These are phyloP conservation scores for Zygaena filipendulae DNA, from an alignment of 2,888 invertebrate species.

Conservation along the genomic window DNA sequence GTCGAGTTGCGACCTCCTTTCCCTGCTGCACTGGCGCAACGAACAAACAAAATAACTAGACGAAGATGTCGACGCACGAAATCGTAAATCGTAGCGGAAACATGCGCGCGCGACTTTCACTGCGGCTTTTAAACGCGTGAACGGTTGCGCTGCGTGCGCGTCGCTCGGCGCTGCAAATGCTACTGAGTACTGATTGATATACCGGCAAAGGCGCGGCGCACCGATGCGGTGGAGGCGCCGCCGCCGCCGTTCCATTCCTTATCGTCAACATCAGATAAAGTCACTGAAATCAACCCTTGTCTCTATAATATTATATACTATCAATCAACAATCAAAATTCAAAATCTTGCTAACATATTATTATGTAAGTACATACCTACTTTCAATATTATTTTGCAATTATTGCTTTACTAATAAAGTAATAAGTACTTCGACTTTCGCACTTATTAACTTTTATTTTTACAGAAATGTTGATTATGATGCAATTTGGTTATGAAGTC, in stretches of 20 bases:
- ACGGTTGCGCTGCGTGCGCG: slow-evolving; percentile 42
- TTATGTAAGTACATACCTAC: too few relatives aligned
- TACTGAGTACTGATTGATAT: slow-evolving; percentile 43
- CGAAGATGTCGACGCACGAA: slow-evolving; percentile 56
- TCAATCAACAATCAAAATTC: too few relatives aligned
- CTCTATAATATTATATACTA: too few relatives aligned
- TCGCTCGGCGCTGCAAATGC: slow-evolving; percentile 45
- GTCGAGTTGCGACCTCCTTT: slow-evolving; percentile 69
- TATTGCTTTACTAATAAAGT: too few relatives aligned
- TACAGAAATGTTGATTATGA: too few relatives aligned
- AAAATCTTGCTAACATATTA: too few relatives aligned
- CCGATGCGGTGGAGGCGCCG: slow-evolving; percentile 16
- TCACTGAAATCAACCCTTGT: too few relatives aligned
- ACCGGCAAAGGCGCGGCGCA: slow-evolving; percentile 14
- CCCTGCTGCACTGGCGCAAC: slow-evolving; percentile 62
- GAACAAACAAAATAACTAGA: slow-evolving; percentile 62
- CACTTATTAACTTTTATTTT: too few relatives aligned
- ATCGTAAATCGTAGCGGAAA: slow-evolving; percentile 51
- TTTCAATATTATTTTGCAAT: too few relatives aligned
- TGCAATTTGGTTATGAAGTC: too few relatives aligned
- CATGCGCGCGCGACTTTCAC: slow-evolving; percentile 60
- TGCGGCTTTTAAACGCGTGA: slow-evolving; percentile 32
- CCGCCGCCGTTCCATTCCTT: slow-evolving; percentile 21
- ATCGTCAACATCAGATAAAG: slow-evolving; percentile 13
- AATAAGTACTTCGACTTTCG: too few relatives aligned